phyloP scores from a whole-genome alignment of 2,797 vertebrate species.

The Malurus leucopterus region DNA sequence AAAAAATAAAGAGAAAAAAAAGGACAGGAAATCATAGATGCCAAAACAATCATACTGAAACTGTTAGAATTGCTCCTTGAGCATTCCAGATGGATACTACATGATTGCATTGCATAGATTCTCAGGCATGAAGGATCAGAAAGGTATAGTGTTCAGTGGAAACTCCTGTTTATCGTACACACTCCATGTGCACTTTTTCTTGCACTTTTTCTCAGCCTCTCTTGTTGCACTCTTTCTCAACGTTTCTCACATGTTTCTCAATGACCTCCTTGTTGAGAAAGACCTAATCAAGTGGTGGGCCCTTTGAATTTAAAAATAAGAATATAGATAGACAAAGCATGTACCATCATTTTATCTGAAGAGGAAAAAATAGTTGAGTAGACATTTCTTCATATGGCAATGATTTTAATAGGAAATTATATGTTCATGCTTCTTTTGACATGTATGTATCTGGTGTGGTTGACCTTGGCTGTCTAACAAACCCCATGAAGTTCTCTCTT shows the following conservation, averaged over 20 bases:
- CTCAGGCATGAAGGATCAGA: not conserved
- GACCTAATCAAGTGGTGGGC: accelerated
- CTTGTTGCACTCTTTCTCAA: no score
- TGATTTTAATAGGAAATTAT: not conserved
- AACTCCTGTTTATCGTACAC: not conserved
- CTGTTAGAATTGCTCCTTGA: not conserved
- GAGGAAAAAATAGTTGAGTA: not conserved
- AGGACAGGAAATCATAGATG: not conserved
- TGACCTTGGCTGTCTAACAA: not conserved
- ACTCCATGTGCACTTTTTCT: not conserved
- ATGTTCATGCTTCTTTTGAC: not conserved
- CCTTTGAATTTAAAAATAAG: not conserved
- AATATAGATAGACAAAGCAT: not conserved
- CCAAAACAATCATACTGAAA: not conserved
- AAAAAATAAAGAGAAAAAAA: not conserved
- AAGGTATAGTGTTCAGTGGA: not conserved
- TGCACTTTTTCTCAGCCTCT: not conserved
- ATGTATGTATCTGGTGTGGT: not conserved
- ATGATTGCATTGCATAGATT: not conserved
- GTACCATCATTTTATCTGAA: not conserved
- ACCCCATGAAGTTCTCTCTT: not conserved
- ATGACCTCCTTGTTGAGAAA: not conserved
- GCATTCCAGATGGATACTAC: not conserved
- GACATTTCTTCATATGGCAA: not conserved
- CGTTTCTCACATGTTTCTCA: no score